A percentile compares a stretch with the other conserved stretches of the same genome.
These are phyloP conservation scores for Congeria kusceri DNA, from an alignment of 2,888 invertebrate species.

Conservation along the genomic window DNA sequence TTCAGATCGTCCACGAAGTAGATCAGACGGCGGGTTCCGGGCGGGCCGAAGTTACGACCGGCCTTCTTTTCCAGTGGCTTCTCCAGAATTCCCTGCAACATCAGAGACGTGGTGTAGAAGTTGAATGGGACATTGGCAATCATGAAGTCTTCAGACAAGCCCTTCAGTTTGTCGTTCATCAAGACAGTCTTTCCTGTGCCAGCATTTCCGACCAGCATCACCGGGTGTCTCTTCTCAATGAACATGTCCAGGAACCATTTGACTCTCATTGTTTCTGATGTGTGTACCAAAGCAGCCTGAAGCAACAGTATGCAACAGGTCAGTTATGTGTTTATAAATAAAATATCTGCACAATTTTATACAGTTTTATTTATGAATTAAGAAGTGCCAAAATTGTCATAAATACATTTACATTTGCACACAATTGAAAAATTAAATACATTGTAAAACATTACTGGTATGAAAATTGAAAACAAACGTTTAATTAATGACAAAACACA, in stretches of 20 bases:
- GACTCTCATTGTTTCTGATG: constrained; percentile 95
- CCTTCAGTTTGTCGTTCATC: constrained; percentile 92
- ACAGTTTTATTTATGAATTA: too few species aligned
- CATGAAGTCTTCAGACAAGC: constrained; percentile 92
- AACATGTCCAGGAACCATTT: constrained; percentile 95
- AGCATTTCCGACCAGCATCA: constrained; percentile 97
- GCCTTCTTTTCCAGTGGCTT: constrained; percentile 98
- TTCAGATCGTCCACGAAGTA: constrained; percentile 99
- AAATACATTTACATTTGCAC: too few species aligned
- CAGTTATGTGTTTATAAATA: too few species aligned
- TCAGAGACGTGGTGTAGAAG: constrained; percentile 94
- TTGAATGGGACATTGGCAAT: constrained; percentile 97
- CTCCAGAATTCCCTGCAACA: constrained; percentile 92
- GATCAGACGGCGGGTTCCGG: constrained; percentile 95
- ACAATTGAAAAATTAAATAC: too few species aligned
- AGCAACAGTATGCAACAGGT: neutral
- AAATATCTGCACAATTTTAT: too few species aligned
- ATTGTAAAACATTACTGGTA: too few species aligned
- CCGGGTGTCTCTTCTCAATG: constrained; percentile 94
- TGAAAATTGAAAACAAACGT: too few species aligned
- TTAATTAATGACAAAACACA: too few species aligned
- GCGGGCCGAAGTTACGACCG: constrained; percentile 97
- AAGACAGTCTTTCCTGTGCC: constrained; percentile 98
- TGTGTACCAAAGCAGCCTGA: constrained; percentile 95
- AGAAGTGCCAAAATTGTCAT: too few species aligned